Evolutionary conservation across 2,113 vertebrate species (phyloP).

Genomic region (Mystacornis crossleyi): DNA sequence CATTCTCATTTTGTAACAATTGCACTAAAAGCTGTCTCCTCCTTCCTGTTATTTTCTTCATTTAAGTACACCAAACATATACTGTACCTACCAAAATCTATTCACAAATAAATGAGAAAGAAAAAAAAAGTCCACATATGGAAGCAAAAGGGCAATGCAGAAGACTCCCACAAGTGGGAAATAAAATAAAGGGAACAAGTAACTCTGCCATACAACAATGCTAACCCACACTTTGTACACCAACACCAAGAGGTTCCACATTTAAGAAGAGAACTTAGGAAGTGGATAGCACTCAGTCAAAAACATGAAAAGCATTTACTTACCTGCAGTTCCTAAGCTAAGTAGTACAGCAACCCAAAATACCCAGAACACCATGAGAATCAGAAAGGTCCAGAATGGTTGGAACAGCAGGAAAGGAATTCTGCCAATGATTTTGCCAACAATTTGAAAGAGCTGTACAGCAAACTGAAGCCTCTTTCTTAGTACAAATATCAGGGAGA

Average conservation of each 20-base stretch:
- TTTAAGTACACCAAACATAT: not conserved
- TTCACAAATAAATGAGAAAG: not conserved
- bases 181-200: not conserved
- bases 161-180: not conserved
- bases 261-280: not conserved
- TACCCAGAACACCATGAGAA: constrained; percentile 77
- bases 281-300: not conserved
- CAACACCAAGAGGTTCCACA: not conserved
- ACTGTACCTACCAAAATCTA: not conserved
- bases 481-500: constrained; percentile 62
- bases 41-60: not conserved
- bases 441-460: constrained; percentile 69
- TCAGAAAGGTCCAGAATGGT: constrained; percentile 77
- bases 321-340: constrained; percentile 82
- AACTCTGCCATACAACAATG: not conserved
- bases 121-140: not conserved
- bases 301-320: not conserved
- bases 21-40: not conserved
- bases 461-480: constrained; percentile 64
- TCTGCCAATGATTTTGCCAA: constrained; percentile 64
- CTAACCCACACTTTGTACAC: not conserved
- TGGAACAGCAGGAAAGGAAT: constrained; percentile 76
- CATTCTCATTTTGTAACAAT: not conserved
- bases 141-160: not conserved
- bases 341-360: constrained; percentile 81